These are phyloP conservation scores for Tuberolachnus salignus DNA, from an alignment of 2,888 invertebrate species.

Conservation along the genomic window DNA sequence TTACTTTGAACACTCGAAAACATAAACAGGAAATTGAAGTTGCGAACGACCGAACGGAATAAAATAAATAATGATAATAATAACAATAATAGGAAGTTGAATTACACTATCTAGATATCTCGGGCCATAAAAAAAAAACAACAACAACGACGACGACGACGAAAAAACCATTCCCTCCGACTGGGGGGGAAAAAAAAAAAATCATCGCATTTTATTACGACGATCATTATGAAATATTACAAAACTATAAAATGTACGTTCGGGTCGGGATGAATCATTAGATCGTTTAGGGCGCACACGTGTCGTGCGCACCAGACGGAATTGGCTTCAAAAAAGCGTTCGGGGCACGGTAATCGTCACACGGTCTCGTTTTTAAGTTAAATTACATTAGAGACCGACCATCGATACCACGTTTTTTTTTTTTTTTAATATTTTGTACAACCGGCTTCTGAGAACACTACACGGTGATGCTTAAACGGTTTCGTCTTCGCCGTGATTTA, in stretches of 20 bases:
- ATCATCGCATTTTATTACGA: not conserved
- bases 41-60: constrained; percentile 12
- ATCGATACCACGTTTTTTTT: not conserved
- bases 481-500: not conserved
- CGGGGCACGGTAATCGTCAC: not conserved
- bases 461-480: constrained; percentile 1
- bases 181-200: too few species aligned
- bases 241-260: constrained; percentile 11
- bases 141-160: too few species aligned
- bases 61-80: not conserved
- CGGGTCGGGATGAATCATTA: not conserved
- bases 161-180: too few species aligned
- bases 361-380: not conserved
- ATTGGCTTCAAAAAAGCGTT: not conserved
- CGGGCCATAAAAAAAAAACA: not conserved
- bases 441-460: too few species aligned
- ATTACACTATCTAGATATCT: constrained; percentile 12
- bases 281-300: not conserved
- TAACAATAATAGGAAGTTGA: constrained; percentile 46
- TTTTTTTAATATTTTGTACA: too few species aligned
- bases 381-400: not conserved
- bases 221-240: constrained; percentile 25
- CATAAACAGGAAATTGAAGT: constrained; percentile 53
- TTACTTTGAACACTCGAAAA: constrained; percentile 52
- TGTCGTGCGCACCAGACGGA: not conserved